A percentile compares a stretch with the other conserved stretches of the same genome.
These are phyloP conservation scores for Dryoscopus gambensis DNA, from an alignment of 2,113 vertebrate species.

Conservation along the genomic window DNA sequence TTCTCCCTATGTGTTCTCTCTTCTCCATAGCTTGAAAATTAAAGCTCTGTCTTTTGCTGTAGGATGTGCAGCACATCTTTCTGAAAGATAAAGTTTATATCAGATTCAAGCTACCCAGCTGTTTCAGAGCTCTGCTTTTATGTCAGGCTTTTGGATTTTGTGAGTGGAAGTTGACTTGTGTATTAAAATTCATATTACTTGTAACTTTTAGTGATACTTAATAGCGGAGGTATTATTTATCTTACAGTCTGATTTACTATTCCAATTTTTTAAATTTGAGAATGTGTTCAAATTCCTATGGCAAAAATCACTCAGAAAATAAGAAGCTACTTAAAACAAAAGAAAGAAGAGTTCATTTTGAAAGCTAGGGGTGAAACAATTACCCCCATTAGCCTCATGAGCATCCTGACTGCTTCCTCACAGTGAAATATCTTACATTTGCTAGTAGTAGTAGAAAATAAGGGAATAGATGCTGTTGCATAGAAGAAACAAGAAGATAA, in stretches of 20 bases:
- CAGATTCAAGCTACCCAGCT: neutral
- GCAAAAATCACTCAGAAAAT: neutral
- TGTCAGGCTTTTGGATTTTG: neutral
- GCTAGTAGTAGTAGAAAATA: too few species aligned
- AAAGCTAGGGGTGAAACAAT: neutral
- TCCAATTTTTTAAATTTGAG: neutral
- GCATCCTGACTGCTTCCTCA: neutral
- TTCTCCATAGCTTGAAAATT: conserved; percentile 25
- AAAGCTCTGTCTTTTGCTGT: conserved; percentile 4
- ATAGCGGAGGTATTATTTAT: neutral
- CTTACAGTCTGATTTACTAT: neutral
- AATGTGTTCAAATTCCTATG: neutral
- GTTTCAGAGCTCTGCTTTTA: conserved; percentile 2
- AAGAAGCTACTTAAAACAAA: neutral
- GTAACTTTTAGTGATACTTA: neutral
- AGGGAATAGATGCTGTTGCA: neutral
- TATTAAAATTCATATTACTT: neutral
- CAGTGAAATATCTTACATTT: neutral
- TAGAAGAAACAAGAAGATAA: neutral
- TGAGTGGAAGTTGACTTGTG: neutral
- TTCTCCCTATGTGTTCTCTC: neutral
- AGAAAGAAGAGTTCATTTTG: neutral
- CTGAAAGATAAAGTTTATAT: conserved; percentile 15
- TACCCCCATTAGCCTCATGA: neutral
- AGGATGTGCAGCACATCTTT: neutral